Percentiles rank a stretch among this genome's conserved stretches.
phyloP scores from a whole-genome alignment of 2,797 vertebrate genomes.

The Danio choprae region DNA sequence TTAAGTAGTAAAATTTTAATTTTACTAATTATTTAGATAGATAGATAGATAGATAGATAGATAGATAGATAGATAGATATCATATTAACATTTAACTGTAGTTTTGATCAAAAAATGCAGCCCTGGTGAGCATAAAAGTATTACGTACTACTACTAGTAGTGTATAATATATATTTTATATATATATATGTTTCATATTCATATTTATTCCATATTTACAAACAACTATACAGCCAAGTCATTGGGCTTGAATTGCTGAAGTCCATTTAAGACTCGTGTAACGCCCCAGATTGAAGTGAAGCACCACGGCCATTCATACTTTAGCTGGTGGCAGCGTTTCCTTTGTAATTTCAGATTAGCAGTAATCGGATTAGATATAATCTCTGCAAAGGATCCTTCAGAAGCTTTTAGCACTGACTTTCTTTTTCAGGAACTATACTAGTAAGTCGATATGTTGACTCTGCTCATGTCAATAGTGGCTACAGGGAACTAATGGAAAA shows the following conservation, averaged over 20 bases:
- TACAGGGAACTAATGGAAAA: background rate
- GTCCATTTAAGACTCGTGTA: constrained; percentile 15
- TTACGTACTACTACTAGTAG: too few relatives aligned
- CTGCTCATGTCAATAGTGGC: background rate
- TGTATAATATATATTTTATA: too few relatives aligned
- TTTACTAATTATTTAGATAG: too few relatives aligned
- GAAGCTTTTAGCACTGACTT: constrained; percentile 36
- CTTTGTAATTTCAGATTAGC: constrained; percentile 65
- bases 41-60: too few relatives aligned
- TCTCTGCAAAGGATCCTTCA: constrained; percentile 55
- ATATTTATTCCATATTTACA: background rate
- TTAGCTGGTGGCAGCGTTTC: constrained; percentile 35
- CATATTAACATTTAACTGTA: too few relatives aligned
- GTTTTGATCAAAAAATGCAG: too few relatives aligned
- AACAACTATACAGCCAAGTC: background rate
- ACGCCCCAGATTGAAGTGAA: constrained; percentile 17
- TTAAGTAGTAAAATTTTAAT: too few relatives aligned
- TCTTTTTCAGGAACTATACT: constrained; percentile 16
- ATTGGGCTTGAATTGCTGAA: background rate
- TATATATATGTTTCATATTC: too few relatives aligned
- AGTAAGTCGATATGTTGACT: constrained; percentile 38
- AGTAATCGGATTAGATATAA: constrained; percentile 67
- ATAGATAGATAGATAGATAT: too few relatives aligned
- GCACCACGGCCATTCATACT: constrained; percentile 29
- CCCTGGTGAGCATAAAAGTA: too few relatives aligned